These are phyloP conservation scores for Sinohyriopsis cumingii DNA, from an alignment of 2,888 invertebrate species.

Conservation along the genomic window DNA sequence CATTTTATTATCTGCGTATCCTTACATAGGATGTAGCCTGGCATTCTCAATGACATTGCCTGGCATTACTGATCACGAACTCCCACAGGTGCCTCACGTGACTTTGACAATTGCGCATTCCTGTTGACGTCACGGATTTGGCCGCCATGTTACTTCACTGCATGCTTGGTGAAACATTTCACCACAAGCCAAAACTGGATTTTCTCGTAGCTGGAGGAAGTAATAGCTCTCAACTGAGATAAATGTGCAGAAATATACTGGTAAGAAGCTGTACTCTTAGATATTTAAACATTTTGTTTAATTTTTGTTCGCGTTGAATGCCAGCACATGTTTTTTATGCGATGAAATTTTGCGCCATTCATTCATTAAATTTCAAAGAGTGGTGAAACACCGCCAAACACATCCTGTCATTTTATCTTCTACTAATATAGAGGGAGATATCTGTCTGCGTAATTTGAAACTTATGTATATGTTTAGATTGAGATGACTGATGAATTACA, in stretches of 20 bases:
- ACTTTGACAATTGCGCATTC: conserved; percentile 22
- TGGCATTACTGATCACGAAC: conserved; percentile 16
- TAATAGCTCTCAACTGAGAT: conserved; percentile 37
- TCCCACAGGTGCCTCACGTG: conserved; percentile 20
- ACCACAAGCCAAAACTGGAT: conserved; percentile 1
- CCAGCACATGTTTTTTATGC: conserved; percentile 1
- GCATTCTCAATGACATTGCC: too few species aligned
- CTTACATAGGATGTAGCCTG: too few species aligned
- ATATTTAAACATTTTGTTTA: not conserved
- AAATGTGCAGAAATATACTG: conserved; percentile 62
- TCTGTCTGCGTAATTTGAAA: too few species aligned
- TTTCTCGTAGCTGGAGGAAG: conserved; percentile 38
- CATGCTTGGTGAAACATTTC: conserved; percentile 10
- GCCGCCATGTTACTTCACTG: conserved; percentile 23
- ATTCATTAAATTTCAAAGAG: too few species aligned
- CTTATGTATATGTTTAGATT: too few species aligned
- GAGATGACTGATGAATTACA: too few species aligned
- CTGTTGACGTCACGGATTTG: conserved; percentile 10
- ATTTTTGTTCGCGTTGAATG: conserved; percentile 3
- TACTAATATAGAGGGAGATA: too few species aligned
- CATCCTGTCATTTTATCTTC: too few species aligned
- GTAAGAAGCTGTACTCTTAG: conserved; percentile 29
- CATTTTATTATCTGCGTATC: too few species aligned
- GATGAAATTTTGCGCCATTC: not conserved
- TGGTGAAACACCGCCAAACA: too few species aligned